Percentiles rank a stretch among this genome's conserved stretches.
Evolutionary conservation across 2,888 invertebrate genomes (phyloP).

Genomic region (Lomographa bimaculata): DNA sequence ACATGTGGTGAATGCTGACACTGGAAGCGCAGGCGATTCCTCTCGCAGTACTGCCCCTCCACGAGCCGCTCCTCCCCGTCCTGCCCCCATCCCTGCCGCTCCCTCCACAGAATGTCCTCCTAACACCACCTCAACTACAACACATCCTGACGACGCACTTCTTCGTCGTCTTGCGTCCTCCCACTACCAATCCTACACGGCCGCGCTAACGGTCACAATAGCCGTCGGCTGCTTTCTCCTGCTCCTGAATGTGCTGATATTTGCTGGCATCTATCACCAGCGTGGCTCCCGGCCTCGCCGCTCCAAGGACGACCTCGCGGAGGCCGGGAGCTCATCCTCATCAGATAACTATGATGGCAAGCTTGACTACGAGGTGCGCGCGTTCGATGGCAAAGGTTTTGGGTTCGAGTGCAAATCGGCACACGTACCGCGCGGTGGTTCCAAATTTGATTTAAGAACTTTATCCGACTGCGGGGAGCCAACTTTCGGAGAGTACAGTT

Average conservation of each 20-base stretch:
- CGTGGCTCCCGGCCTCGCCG: slow-evolving; percentile 88
- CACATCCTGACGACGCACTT: slow-evolving; percentile 86
- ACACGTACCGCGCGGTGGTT: slow-evolving; percentile 76
- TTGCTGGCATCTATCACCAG: slow-evolving; percentile 94
- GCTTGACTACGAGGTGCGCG: slow-evolving; percentile 77
- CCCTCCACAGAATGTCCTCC: slow-evolving; percentile 90
- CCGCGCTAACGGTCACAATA: slow-evolving; percentile 94
- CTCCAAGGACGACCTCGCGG: slow-evolving; percentile 90
- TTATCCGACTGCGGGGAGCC: slow-evolving; percentile 81
- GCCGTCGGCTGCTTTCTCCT: slow-evolving; percentile 93
- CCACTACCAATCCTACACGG: slow-evolving; percentile 94
- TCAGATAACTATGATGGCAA: slow-evolving; percentile 86
- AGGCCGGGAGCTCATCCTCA: slow-evolving; percentile 88
- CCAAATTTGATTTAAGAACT: slow-evolving; percentile 77
- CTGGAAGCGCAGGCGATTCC: slow-evolving; percentile 49
- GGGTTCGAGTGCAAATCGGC: slow-evolving; percentile 84
- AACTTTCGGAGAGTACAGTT: slow-evolving; percentile 86
- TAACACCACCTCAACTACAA: slow-evolving; percentile 75
- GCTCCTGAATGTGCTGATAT: slow-evolving; percentile 92
- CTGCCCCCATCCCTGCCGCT: slow-evolving; percentile 67
- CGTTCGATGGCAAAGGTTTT: slow-evolving; percentile 81
- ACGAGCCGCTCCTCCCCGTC: slow-evolving; percentile 70
- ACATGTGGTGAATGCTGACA: slow-evolving; percentile 75
- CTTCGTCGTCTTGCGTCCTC: slow-evolving; percentile 90
- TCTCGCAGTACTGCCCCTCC: slow-evolving; percentile 66